These are phyloP conservation scores for Sula dactylatra DNA, from an alignment of 2,113 vertebrate species.

Conservation along the genomic window DNA sequence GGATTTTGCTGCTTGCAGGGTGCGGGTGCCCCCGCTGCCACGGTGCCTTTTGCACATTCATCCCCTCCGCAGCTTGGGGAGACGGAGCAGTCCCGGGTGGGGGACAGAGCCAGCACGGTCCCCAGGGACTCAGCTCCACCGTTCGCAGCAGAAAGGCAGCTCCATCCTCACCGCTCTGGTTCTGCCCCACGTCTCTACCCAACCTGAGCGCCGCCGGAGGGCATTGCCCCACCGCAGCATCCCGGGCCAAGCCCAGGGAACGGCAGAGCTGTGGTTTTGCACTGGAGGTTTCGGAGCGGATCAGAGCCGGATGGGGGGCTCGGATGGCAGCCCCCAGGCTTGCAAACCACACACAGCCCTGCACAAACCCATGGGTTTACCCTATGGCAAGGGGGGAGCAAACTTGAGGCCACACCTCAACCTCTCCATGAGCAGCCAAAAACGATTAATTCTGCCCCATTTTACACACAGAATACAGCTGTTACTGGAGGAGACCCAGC, in stretches of 20 bases:
- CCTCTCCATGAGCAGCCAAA: not conserved
- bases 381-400: no score
- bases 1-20: not conserved
- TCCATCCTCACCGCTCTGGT: accelerated
- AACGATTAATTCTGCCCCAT: not conserved
- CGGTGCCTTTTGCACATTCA: not conserved
- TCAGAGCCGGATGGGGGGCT: not conserved
- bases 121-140: not conserved
- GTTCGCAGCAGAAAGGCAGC: not conserved
- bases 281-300: not conserved
- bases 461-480: accelerated
- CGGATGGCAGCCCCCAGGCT: accelerated
- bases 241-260: accelerated
- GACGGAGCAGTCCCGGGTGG: accelerated
- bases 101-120: accelerated
- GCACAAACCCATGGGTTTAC: accelerated
- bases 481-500: not conserved
- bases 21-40: accelerated
- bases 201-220: accelerated
- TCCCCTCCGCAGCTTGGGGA: accelerated
- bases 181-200: not conserved
- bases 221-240: accelerated
- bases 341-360: not conserved
- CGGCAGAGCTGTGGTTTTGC: not conserved
- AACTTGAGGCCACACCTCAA: accelerated